Base-by-base conservation (phyloP, 2,797 vertebrate genomes). In the Poecilia gillii region DNA sequence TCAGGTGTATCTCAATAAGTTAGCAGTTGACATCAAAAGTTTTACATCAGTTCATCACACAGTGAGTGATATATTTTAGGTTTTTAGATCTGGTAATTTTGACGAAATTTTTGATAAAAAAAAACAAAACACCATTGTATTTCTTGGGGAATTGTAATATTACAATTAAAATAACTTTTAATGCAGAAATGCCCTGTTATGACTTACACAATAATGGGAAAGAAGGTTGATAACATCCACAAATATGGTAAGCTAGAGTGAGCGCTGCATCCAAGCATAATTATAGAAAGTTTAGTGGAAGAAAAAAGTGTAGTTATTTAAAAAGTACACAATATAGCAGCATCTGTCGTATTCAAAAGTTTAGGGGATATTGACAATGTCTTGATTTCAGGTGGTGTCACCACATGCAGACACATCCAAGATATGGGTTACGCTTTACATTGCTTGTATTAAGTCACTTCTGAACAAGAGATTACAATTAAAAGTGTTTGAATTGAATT, bases 211-310 rank as follows among this genome's bases (percentile, higher is more conserved):
- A 41, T 23, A 20, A 41, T 68, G 36, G 39, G 20, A 23, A 41
- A 71, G 25, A 45, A 25, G 2, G 68, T 45, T 45, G 6, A 45
- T 36, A 14, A 4, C 68, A 12, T 25, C 39, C 20, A 70, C 20
- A n/a, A 70, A 70, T 23, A 45, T 71, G 68, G 23, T 14, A 71
- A 71, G 25, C 41, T 13, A 68, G 12, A 43, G 1, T n/a, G 25
- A 71, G 39, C 12, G 39, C 23, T 43, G 25, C 68, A 43, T 45
- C 68, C 4, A n/a, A n/a, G 68, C 25, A 16, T 14, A 16, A 45
- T 45, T 45, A 14, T 71, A 7, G 12, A 71, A 71, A 71, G 68
- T 71, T 45, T 13, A 71, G 68, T 71, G 68, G 68, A 71, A 45
- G 68, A 20, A 71, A 43, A 45, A 71, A 71, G 12, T 71, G 25